Conservation (phyloP, 2,888 invertebrate species). For the Nephrotoma flavescens region DNA sequence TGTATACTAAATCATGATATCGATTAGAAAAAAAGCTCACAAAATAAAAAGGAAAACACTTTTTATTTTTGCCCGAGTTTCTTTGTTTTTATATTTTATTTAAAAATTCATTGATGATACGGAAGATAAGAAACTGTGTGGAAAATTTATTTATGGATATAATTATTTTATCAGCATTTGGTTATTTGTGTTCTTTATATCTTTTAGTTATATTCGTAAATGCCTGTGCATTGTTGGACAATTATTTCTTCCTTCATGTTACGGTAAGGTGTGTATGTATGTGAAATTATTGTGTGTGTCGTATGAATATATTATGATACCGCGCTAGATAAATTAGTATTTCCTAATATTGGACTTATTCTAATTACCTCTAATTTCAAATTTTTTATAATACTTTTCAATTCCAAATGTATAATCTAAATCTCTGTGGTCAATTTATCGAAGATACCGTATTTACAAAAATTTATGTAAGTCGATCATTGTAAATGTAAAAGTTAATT, state of each 20-base stretch:
- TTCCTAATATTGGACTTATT: too few species aligned
- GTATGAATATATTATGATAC: too few species aligned
- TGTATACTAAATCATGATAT: background rate
- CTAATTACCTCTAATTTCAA: too few species aligned
- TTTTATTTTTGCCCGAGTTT: background rate
- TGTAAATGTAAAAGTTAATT: too few species aligned
- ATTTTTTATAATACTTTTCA: too few species aligned
- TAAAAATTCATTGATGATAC: background rate
- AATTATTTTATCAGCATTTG: background rate
- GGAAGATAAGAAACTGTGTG: background rate
- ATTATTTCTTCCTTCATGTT: background rate
- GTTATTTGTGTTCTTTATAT: background rate
- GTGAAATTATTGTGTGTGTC: background rate
- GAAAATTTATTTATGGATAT: background rate
- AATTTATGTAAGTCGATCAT: too few species aligned
- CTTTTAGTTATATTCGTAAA: background rate
- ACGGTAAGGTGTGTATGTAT: background rate
- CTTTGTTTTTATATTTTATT: background rate
- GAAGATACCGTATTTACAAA: too few species aligned
- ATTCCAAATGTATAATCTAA: too few species aligned
- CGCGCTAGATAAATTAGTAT: too few species aligned
- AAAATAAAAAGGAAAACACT: background rate
- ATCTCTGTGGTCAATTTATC: too few species aligned
- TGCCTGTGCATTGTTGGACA: background rate
- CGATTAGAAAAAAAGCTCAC: background rate